Evolutionary conservation across 2,113 vertebrate species (phyloP).

Genomic region (Ochotona curzoniae): DNA sequence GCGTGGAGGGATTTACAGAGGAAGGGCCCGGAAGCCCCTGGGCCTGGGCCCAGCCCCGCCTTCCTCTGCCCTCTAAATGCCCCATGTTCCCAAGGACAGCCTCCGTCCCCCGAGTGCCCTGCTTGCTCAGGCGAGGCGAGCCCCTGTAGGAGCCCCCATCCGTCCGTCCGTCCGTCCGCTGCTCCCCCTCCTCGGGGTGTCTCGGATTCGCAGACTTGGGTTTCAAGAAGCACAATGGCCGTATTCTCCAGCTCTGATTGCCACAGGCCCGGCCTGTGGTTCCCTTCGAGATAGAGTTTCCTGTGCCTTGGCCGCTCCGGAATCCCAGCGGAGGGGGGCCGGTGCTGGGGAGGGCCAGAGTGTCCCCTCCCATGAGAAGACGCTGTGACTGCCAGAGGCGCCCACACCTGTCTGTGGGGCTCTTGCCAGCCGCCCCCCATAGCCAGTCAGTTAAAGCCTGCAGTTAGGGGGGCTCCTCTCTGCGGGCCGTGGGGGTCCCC

Average conservation of each 20-base stretch:
- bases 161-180: not conserved
- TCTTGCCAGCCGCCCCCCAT: too few species aligned
- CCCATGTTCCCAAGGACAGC: conserved; percentile 66
- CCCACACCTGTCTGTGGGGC: not conserved
- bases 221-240: conserved; percentile 81
- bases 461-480: not conserved
- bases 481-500: not conserved
- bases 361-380: too few species aligned
- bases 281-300: conserved; percentile 78
- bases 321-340: not conserved
- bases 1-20: not conserved
- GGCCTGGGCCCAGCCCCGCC: conserved; percentile 60
- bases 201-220: conserved; percentile 76
- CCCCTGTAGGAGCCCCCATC: conserved; percentile 72
- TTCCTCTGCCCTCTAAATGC: conserved; percentile 84
- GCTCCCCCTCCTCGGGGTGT: conserved; percentile 66
- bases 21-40: not conserved
- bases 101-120: conserved; percentile 75
- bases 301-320: conserved; percentile 55
- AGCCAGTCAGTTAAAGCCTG: too few species aligned
- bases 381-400: not conserved
- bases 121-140: conserved; percentile 69
- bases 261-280: conserved; percentile 63
- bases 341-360: not conserved
- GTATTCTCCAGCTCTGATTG: conserved; percentile 76